These are phyloP conservation scores for Kradibia gibbosae DNA, from an alignment of 1,140 invertebrate genomes.

Conservation along the genomic window DNA sequence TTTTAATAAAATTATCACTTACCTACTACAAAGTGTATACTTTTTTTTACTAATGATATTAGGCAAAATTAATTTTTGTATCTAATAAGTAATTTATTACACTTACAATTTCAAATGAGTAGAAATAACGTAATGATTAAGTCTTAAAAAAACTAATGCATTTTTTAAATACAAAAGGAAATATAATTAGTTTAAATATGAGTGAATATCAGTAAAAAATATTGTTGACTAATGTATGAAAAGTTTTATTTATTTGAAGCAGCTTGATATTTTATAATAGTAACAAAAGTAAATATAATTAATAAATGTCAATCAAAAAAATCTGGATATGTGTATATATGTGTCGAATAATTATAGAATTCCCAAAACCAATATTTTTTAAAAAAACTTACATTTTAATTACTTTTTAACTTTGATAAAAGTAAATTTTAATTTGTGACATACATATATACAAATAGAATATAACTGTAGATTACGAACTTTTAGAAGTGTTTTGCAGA, in stretches of 20 bases:
- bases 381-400: neutral
- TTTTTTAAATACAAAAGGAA: too few relatives aligned
- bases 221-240: too few relatives aligned
- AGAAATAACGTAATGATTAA: too few relatives aligned
- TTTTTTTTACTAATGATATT: neutral
- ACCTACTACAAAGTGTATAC: neutral
- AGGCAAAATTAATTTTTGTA: too few relatives aligned
- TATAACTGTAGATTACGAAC: neutral
- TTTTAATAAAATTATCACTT: neutral
- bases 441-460: neutral
- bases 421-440: neutral
- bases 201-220: too few relatives aligned
- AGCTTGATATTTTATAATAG: neutral
- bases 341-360: slow-evolving; percentile 1
- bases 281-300: neutral
- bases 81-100: too few relatives aligned
- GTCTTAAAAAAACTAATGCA: too few relatives aligned
- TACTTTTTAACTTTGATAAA: neutral
- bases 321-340: neutral
- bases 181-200: too few relatives aligned
- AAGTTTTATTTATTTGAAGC: too few relatives aligned
- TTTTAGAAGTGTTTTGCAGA: neutral
- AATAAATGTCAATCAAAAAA: neutral
- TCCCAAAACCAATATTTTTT: neutral
- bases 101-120: too few relatives aligned